phyloP scores from a whole-genome alignment of 2,113 vertebrate species.

The Oxygymnocypris stewartii region DNA sequence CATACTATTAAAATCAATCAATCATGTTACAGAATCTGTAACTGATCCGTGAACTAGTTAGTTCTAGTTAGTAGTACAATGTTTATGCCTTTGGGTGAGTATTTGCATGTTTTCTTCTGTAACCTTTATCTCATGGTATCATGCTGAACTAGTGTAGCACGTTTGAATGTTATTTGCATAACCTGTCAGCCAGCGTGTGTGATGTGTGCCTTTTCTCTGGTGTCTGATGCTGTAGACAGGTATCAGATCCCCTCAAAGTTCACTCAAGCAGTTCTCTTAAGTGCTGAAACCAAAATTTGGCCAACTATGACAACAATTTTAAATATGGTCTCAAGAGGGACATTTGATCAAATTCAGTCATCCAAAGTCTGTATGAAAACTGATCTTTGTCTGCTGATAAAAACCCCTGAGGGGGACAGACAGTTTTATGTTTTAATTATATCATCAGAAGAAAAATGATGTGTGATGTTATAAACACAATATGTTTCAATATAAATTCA shows the following conservation, averaged over 20 bases:
- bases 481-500: not conserved
- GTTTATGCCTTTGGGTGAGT: not conserved
- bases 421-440: not conserved
- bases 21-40: not conserved
- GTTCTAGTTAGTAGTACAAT: not conserved
- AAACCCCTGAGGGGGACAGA: not conserved
- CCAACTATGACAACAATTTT: not conserved
- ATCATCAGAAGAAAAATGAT: not conserved
- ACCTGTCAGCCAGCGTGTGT: not conserved
- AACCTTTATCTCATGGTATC: not conserved
- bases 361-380: not conserved
- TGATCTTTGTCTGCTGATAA: not conserved
- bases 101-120: constrained; percentile 21
- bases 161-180: constrained; percentile 28
- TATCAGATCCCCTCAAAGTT: not conserved
- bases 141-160: not conserved
- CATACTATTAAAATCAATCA: not conserved
- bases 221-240: not conserved
- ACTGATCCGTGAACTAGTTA: not conserved
- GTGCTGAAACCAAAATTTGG: not conserved
- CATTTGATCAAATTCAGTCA: not conserved
- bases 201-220: not conserved
- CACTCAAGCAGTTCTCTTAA: not conserved
- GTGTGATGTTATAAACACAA: not conserved
- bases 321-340: not conserved